A percentile compares a stretch with the other conserved stretches of the same genome.
These are phyloP conservation scores for Dione vanillae DNA, from an alignment of 2,888 invertebrate genomes.

Conservation along the genomic window DNA sequence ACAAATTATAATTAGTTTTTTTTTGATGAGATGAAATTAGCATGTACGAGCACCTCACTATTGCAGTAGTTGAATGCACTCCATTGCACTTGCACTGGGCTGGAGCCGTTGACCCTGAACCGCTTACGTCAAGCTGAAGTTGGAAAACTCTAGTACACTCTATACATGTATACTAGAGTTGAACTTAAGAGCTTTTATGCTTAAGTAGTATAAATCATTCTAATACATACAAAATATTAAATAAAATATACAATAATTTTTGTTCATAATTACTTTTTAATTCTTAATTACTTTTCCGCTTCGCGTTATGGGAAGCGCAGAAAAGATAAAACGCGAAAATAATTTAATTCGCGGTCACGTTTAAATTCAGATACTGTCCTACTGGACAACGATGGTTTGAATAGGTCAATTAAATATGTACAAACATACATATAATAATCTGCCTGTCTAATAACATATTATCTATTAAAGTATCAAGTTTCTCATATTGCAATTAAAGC, in stretches of 20 bases:
- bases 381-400: too few species aligned
- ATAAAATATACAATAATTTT: background rate
- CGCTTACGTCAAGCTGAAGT: slow-evolving; percentile 44
- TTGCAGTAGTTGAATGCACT: slow-evolving; percentile 46
- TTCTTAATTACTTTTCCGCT: too few species aligned
- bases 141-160: slow-evolving; percentile 27
- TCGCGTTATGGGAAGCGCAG: too few species aligned
- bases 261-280: too few species aligned
- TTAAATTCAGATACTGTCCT: too few species aligned
- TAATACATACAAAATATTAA: background rate
- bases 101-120: slow-evolving; percentile 67
- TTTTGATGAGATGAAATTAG: slow-evolving; percentile 38
- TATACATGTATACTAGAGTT: slow-evolving; percentile 20
- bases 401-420: too few species aligned
- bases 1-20: slow-evolving; percentile 32
- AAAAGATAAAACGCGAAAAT: too few species aligned
- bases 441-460: too few species aligned
- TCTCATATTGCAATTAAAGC: too few species aligned
- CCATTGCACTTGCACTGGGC: slow-evolving; percentile 56
- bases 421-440: too few species aligned
- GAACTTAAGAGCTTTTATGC: slow-evolving; percentile 1
- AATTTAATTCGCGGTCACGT: too few species aligned
- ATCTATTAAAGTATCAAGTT: too few species aligned
- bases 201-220: background rate
- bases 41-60: slow-evolving; percentile 34